Percentiles rank a stretch among this genome's conserved stretches.
Conservation (phyloP, 2,888 invertebrate species). For the Ophonus ardosiacus region DNA sequence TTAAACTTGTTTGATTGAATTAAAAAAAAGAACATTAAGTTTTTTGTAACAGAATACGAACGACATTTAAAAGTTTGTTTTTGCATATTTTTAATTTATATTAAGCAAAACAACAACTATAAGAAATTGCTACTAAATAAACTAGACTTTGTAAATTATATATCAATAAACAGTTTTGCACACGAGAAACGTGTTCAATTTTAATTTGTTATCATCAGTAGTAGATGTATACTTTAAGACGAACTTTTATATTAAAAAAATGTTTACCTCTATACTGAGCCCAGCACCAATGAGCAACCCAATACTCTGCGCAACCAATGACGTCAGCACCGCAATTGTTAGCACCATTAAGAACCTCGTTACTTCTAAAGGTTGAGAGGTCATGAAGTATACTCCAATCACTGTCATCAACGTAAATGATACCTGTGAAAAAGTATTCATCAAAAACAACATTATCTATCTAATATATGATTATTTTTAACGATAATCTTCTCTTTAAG, state of each 20-base stretch:
- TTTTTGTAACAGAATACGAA: too few relatives aligned
- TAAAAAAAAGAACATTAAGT: too few relatives aligned
- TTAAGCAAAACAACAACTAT: too few relatives aligned
- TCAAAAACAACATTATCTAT: not conserved
- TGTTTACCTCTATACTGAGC: conserved; percentile 87
- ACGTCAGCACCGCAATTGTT: conserved; percentile 87
- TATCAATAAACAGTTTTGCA: too few relatives aligned
- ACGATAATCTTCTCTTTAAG: not conserved
- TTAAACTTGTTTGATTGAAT: too few relatives aligned
- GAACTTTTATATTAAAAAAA: not conserved
- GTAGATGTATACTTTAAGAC: too few relatives aligned
- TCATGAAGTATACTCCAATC: conserved; percentile 96
- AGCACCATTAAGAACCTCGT: conserved; percentile 90
- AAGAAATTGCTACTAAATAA: too few relatives aligned
- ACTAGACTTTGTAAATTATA: too few relatives aligned
- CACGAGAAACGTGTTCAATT: too few relatives aligned
- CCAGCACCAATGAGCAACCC: conserved; percentile 96
- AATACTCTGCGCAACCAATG: conserved; percentile 94
- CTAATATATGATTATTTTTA: not conserved
- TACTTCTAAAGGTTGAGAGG: conserved; percentile 94
- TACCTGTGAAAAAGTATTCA: not conserved
- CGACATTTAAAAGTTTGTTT: too few relatives aligned
- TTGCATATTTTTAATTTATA: too few relatives aligned
- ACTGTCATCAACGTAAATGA: conserved; percentile 73
- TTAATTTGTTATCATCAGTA: too few relatives aligned